A percentile compares a stretch with the other conserved stretches of the same genome.
Conservation (phyloP, 2,888 invertebrate species). For the Chesias legatella region DNA sequence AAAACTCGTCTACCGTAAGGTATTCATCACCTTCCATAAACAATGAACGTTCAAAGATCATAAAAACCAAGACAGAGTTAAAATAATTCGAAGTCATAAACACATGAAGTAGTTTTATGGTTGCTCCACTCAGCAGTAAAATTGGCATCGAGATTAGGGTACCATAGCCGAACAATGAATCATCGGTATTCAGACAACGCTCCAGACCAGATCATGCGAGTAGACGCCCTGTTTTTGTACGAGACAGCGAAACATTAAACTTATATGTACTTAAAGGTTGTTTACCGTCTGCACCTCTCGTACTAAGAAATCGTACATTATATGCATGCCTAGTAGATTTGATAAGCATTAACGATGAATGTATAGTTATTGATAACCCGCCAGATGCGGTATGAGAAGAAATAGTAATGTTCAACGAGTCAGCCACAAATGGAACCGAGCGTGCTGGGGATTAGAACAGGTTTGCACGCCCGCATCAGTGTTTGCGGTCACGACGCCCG, state of each 20-base stretch:
- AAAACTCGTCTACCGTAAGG: constrained; percentile 11
- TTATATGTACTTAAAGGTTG: neutral
- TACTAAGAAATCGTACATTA: neutral
- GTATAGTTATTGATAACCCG: constrained; percentile 14
- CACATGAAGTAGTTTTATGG: constrained; percentile 50
- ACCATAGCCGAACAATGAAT: constrained; percentile 43
- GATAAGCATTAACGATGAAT: constrained; percentile 8
- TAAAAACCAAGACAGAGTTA: constrained; percentile 40
- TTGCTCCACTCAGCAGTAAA: constrained; percentile 53
- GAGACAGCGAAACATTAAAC: constrained; percentile 2
- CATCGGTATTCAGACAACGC: constrained; percentile 33
- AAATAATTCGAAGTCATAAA: constrained; percentile 46
- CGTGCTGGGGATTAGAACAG: constrained; percentile 49
- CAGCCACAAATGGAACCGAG: constrained; percentile 32
- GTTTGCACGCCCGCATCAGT: constrained; percentile 53
- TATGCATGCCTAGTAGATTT: constrained; percentile 1
- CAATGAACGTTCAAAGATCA: constrained; percentile 27
- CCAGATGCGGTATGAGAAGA: constrained; percentile 13
- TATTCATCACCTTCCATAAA: constrained; percentile 26
- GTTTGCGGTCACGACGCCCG: constrained; percentile 66
- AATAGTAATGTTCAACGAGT: constrained; percentile 27
- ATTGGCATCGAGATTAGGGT: constrained; percentile 53
- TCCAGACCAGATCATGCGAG: constrained; percentile 1
- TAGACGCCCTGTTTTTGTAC: constrained; percentile 2
- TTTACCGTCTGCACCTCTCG: neutral